phyloP scores from a whole-genome alignment of 2,113 vertebrate genomes.

The Amblyornis subalaris region DNA sequence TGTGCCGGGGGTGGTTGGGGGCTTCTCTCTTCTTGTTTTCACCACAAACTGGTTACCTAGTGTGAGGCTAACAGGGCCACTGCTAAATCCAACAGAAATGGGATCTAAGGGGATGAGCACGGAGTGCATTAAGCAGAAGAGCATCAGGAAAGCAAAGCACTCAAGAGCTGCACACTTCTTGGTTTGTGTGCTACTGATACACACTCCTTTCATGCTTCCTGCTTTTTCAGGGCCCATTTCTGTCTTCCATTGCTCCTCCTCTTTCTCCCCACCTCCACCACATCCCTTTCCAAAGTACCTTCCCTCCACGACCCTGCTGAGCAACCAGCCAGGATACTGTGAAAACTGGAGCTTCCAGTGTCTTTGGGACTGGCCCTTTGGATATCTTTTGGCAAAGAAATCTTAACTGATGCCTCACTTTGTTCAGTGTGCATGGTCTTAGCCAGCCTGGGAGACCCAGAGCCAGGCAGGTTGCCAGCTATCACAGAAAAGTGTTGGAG shows the following conservation, averaged over 20 bases:
- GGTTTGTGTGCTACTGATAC: background rate
- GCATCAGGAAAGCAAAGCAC: slow-evolving; percentile 5
- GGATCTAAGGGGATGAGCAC: background rate
- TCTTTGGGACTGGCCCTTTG: background rate
- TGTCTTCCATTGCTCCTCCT: background rate
- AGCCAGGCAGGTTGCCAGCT: background rate
- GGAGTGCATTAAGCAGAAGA: background rate
- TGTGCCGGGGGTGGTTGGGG: slow-evolving; percentile 13
- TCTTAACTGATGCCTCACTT: background rate
- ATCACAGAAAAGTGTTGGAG: background rate
- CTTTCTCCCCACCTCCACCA: background rate
- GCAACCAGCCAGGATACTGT: background rate
- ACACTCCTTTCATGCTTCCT: background rate
- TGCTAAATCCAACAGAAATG: background rate
- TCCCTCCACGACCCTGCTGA: background rate
- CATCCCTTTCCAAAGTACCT: background rate
- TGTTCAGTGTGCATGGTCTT: background rate
- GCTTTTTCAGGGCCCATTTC: background rate
- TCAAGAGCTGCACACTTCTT: background rate
- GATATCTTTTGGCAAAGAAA: background rate
- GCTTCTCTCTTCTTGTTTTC: slow-evolving; percentile 21
- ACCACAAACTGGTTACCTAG: slow-evolving; percentile 45
- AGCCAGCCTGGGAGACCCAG: background rate
- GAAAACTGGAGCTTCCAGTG: background rate
- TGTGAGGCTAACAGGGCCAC: background rate